phyloP scores from a whole-genome alignment of 2,797 vertebrate species.

The Melanotaenia nigrans region DNA sequence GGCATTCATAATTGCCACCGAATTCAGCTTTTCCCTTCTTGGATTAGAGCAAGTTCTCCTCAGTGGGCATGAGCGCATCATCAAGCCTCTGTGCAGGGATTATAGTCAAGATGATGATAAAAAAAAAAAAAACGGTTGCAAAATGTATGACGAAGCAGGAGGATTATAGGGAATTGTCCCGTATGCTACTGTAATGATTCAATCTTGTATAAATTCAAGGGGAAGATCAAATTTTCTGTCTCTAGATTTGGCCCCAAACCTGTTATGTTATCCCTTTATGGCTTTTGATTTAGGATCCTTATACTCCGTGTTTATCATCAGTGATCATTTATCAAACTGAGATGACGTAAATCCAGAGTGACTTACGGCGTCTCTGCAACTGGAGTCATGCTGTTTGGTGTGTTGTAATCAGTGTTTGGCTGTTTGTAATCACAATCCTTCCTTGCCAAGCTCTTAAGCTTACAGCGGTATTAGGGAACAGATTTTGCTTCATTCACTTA shows the following conservation, averaged over 20 bases:
- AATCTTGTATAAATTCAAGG: slow-evolving; percentile 37
- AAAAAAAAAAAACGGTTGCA: slow-evolving; percentile 41
- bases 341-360: slow-evolving; percentile 49
- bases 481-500: slow-evolving; percentile 65
- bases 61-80: slow-evolving; percentile 49
- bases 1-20: slow-evolving; percentile 19
- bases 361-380: slow-evolving; percentile 48
- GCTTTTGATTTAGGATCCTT: slow-evolving; percentile 18
- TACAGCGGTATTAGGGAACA: slow-evolving; percentile 43
- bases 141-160: slow-evolving; percentile 62
- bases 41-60: slow-evolving; percentile 50
- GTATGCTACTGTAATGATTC: slow-evolving; percentile 58
- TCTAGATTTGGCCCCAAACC: slow-evolving; percentile 16
- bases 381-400: slow-evolving; percentile 47
- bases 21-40: slow-evolving; percentile 26
- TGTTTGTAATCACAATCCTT: slow-evolving; percentile 65
- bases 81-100: slow-evolving; percentile 58
- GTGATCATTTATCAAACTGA: slow-evolving; percentile 31
- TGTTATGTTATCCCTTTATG: slow-evolving; percentile 12
- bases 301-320: slow-evolving; percentile 45
- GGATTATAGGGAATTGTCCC: slow-evolving; percentile 73
- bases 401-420: slow-evolving; percentile 68
- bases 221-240: slow-evolving; percentile 35
- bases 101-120: slow-evolving; percentile 67
- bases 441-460: slow-evolving; percentile 69